These are phyloP conservation scores for Ceratitis capitata DNA, from an alignment of 1,140 invertebrate genomes.

Conservation along the genomic window DNA sequence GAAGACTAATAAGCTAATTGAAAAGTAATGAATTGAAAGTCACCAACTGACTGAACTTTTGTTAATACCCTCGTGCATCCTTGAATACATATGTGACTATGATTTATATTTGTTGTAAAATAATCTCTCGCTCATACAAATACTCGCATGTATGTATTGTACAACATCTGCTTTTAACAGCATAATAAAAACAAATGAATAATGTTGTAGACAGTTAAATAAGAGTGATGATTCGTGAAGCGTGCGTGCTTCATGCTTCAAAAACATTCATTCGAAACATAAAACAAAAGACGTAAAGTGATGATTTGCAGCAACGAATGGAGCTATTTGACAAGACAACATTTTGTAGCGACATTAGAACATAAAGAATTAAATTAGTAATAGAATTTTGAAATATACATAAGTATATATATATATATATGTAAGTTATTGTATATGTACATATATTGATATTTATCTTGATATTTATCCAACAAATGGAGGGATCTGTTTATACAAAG, in stretches of 20 bases:
- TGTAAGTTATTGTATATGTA: neutral
- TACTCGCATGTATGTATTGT: too few species aligned
- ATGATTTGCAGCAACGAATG: neutral
- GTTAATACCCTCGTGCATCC: too few species aligned
- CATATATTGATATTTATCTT: too few species aligned
- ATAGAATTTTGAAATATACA: neutral
- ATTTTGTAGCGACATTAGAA: neutral
- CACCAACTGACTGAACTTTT: too few species aligned
- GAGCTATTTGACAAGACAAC: neutral
- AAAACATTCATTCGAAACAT: neutral
- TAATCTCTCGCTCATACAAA: neutral
- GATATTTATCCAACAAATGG: too few species aligned
- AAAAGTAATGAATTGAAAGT: too few species aligned
- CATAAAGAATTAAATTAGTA: neutral
- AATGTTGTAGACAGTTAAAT: constrained; percentile 6
- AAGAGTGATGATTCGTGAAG: constrained; percentile 12
- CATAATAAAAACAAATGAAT: constrained; percentile 11
- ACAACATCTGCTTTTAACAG: neutral
- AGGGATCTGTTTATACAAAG: too few species aligned
- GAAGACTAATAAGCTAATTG: too few species aligned
- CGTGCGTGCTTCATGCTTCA: neutral
- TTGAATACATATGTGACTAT: neutral
- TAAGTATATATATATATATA: neutral
- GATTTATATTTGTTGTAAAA: neutral
- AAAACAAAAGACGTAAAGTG: neutral